Evolutionary conservation across 2,797 vertebrate species (phyloP), one percentile per base, ranked within the genome.

Genomic region (Protonibea diacanthus): DNA sequence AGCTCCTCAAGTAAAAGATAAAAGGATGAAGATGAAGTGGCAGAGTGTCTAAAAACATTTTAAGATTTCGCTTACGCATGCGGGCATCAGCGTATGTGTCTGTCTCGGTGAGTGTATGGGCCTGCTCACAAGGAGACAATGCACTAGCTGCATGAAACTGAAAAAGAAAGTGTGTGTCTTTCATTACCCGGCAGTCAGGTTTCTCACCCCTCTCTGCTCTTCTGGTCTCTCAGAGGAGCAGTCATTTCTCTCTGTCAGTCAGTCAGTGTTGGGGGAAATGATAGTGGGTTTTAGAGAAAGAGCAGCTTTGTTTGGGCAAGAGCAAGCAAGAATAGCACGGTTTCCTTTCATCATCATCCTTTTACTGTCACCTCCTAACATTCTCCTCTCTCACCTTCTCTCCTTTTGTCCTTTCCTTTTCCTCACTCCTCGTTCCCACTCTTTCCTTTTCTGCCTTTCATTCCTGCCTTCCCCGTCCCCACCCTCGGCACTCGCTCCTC

Each of bases 301-400:
- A 86, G 82, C 18, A 21, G 74, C 91, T 93, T 91, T 93, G 91
- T 93, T 93, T 89, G 88, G 81, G 82, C 86, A 84, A 80, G 74
- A 86, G 85, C 52, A 40, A 86, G 84, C 81, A 86, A 90, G 88
- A 93, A 91, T 86, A 91, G 89, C 86, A 68, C 86, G 44, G 86
- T 84, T 89, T 90, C 90, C 89, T 94, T 94, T 93, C 90, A 93
- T 93, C 92, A 92, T 90, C 88, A 61, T 89, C 83, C 88, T 87
- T 91, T 92, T 81, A 84, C 88, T 78, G 80, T 90, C 89, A 91
- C 89, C 87, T 87, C 80, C 82, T 80, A 76, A 87, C 91, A 92
- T 89, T 83, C 76, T 87, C 85, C 86, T 86, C 89, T 58, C 15
- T 88, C 88, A 88, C 88, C 90, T 85, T 77, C 72, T 89, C 82